These are phyloP conservation scores for Baryphthengus martii DNA, from an alignment of 2,113 vertebrate species.

Conservation along the genomic window DNA sequence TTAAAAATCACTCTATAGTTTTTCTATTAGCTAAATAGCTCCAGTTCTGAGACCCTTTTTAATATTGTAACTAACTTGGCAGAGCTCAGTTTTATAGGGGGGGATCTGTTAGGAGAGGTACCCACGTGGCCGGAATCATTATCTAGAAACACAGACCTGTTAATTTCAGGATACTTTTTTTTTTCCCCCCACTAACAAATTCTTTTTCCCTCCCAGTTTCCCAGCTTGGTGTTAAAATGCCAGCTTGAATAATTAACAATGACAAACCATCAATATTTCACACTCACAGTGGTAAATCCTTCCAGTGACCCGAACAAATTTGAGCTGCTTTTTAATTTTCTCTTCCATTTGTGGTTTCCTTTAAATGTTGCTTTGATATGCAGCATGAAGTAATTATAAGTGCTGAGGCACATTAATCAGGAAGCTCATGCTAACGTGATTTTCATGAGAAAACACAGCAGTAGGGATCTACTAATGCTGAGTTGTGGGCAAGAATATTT, in stretches of 20 bases:
- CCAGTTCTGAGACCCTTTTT: background rate
- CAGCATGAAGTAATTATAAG: conserved; percentile 36
- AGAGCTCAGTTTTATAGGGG: background rate
- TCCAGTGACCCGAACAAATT: conserved; percentile 42
- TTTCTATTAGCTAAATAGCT: background rate
- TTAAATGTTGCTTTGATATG: conserved; percentile 48
- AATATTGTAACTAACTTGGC: background rate
- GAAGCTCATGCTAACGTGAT: conserved; percentile 48
- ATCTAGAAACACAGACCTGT: conserved; percentile 1
- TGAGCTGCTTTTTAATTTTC: conserved; percentile 35
- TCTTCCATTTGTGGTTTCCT: conserved; percentile 33
- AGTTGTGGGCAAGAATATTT: conserved; percentile 18
- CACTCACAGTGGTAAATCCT: conserved; percentile 38
- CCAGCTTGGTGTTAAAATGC: conserved; percentile 46
- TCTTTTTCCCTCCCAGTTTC: background rate
- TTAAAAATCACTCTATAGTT: background rate
- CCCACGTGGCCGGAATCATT: background rate
- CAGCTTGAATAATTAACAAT: conserved; percentile 70
- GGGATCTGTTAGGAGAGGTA: background rate
- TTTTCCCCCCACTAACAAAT: background rate
- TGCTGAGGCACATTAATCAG: conserved; percentile 39
- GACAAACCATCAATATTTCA: conserved; percentile 72
- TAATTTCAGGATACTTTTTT: background rate
- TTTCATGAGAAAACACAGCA: conserved; percentile 49
- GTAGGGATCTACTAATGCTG: background rate